Percentiles rank a stretch among this genome's conserved stretches.
Conservation (phyloP, 30 jellyfish, hydroid and myxozoan species). For the Hydractinia symbiolongicarpus region DNA sequence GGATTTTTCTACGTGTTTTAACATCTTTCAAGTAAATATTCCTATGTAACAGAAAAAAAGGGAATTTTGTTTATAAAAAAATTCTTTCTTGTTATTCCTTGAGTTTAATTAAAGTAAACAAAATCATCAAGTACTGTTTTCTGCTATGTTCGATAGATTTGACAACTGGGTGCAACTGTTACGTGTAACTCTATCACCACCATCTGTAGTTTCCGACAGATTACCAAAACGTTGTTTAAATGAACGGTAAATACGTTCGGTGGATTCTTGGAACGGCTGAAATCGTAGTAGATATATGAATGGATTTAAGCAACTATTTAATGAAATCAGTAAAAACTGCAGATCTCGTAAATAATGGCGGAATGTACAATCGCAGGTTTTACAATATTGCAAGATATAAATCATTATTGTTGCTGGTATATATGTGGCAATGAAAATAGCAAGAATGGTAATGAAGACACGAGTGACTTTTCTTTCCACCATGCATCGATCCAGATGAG, state of each 20-base stretch:
- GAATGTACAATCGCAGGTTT: slow-evolving; percentile 48
- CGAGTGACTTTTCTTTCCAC: slow-evolving; percentile 63
- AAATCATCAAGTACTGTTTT: too few relatives aligned
- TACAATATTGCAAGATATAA: slow-evolving; percentile 56
- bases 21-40: too few relatives aligned
- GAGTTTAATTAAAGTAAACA: too few relatives aligned
- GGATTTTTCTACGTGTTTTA: too few relatives aligned
- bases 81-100: too few relatives aligned
- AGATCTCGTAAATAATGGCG: slow-evolving; percentile 64
- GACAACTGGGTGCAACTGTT: too few relatives aligned
- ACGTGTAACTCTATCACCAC: too few relatives aligned
- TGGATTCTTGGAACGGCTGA: slow-evolving; percentile 10
- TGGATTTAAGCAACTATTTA: slow-evolving; percentile 70
- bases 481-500: slow-evolving; percentile 31
- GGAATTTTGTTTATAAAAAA: too few relatives aligned
- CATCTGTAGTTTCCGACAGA: too few relatives aligned
- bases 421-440: slow-evolving; percentile 50
- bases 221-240: neutral
- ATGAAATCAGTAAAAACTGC: slow-evolving; percentile 48
- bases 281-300: slow-evolving; percentile 55
- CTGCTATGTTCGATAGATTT: too few relatives aligned
- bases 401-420: slow-evolving; percentile 63
- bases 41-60: too few relatives aligned
- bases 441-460: slow-evolving; percentile 50
- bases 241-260: too few relatives aligned